These are phyloP conservation scores for Carterocephalus palaemon DNA, from an alignment of 2,888 invertebrate genomes.

Conservation along the genomic window DNA sequence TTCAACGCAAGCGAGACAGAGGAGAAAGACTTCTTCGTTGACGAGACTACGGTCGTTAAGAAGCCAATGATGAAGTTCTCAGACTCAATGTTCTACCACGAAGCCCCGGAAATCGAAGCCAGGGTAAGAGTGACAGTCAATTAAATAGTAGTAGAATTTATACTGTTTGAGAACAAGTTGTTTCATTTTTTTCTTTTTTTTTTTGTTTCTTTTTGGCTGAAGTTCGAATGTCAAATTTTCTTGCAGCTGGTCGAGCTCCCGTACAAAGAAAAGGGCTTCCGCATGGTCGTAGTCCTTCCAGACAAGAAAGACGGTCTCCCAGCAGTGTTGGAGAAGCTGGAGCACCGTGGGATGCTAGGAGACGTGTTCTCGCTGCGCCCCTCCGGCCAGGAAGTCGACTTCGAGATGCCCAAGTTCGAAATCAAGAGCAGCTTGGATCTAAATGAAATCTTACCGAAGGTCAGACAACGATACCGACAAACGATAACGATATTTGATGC, in stretches of 20 bases:
- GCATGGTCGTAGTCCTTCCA: constrained; percentile 53
- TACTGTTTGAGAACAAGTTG: too few relatives aligned
- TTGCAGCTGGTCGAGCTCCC: constrained; percentile 52
- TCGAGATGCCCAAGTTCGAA: constrained; percentile 53
- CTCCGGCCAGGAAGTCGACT: constrained; percentile 35
- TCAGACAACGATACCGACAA: too few relatives aligned
- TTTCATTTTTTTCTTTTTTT: too few relatives aligned
- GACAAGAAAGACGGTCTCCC: constrained; percentile 47
- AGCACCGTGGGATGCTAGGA: constrained; percentile 41
- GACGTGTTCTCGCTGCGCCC: constrained; percentile 43
- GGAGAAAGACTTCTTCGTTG: constrained; percentile 47
- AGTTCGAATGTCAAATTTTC: too few relatives aligned
- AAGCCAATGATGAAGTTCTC: constrained; percentile 48
- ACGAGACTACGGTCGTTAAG: constrained; percentile 37
- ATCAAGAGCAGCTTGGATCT: constrained; percentile 43
- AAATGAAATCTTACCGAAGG: constrained; percentile 48
- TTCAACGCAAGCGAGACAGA: constrained; percentile 42
- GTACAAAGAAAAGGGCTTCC: constrained; percentile 50
- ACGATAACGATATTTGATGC: too few relatives aligned
- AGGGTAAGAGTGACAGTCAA: constrained; percentile 35
- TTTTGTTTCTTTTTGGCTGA: too few relatives aligned
- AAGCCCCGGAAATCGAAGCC: constrained; percentile 43
- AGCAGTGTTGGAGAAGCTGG: constrained; percentile 43
- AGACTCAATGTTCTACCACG: constrained; percentile 41
- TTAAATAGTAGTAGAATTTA: too few relatives aligned